Conservation (phyloP, 1,140 invertebrate genomes). For the Trichonephila inaurata region DNA sequence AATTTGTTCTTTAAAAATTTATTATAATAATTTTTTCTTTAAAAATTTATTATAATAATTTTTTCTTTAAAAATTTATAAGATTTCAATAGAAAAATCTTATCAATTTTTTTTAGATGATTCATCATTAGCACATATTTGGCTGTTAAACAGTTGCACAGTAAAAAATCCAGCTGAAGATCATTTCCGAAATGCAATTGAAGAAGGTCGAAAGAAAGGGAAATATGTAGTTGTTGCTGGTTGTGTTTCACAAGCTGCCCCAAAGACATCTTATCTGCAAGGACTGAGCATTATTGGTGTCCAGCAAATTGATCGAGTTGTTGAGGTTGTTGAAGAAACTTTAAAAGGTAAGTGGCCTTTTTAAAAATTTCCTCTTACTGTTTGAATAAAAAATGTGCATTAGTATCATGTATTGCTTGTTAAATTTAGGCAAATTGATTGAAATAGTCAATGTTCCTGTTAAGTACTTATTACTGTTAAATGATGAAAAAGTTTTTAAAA, state of each 20-base stretch:
- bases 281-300: constrained; percentile 95
- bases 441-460: no score
- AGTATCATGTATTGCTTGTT: no score
- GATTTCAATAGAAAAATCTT: neutral
- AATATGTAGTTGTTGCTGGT: constrained; percentile 95
- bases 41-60: no score
- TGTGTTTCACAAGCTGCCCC: constrained; percentile 92
- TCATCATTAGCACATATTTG: constrained; percentile 93
- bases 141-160: constrained; percentile 98
- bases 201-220: constrained; percentile 87
- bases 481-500: no score
- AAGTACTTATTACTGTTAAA: no score
- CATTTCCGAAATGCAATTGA: constrained; percentile 97
- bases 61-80: no score
- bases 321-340: constrained; percentile 98
- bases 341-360: constrained; percentile 87
- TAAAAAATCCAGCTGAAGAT: constrained; percentile 97
- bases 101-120: constrained; percentile 82
- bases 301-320: constrained; percentile 99
- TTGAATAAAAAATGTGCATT: neutral
- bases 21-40: no score
- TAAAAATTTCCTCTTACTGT: constrained; percentile 35
- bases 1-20: no score
- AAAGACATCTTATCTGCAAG: constrained; percentile 85
- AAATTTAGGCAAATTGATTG: no score